phyloP scores from a whole-genome alignment of 2,113 vertebrate species.

The Mobula birostris region DNA sequence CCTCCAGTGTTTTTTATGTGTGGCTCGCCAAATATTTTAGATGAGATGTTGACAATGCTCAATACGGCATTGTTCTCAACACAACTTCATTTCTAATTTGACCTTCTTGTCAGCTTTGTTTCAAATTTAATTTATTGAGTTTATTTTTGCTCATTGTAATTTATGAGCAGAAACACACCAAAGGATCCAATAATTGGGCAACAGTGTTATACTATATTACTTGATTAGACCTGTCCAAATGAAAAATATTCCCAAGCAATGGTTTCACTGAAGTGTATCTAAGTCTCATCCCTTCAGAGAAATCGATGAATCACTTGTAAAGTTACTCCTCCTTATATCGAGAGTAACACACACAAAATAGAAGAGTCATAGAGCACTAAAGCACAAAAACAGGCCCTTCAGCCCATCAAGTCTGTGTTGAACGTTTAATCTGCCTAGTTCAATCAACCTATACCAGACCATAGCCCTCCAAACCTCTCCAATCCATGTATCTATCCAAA shows the following conservation, averaged over 20 bases:
- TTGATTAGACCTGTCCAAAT: neutral
- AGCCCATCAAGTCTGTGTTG: no score
- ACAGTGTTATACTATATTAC: neutral
- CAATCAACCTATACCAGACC: no score
- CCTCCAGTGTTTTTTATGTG: no score
- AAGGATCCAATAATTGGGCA: neutral
- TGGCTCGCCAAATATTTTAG: neutral
- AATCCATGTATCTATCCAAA: no score
- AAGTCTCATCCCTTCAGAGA: neutral
- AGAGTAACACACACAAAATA: no score
- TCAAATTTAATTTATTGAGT: neutral
- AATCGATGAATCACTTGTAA: neutral
- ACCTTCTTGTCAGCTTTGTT: neutral
- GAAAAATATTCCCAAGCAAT: neutral
- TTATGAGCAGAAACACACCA: constrained; percentile 2
- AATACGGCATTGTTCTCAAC: neutral
- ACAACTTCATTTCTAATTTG: neutral
- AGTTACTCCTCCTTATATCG: neutral
- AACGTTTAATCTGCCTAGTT: no score
- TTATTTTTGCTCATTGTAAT: neutral
- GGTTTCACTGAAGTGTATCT: neutral
- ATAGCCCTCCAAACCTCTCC: no score
- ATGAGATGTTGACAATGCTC: neutral
- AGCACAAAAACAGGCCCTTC: no score
- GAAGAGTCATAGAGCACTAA: no score